Base-by-base conservation (phyloP, 2,113 vertebrate genomes). In the Anhinga anhinga region DNA sequence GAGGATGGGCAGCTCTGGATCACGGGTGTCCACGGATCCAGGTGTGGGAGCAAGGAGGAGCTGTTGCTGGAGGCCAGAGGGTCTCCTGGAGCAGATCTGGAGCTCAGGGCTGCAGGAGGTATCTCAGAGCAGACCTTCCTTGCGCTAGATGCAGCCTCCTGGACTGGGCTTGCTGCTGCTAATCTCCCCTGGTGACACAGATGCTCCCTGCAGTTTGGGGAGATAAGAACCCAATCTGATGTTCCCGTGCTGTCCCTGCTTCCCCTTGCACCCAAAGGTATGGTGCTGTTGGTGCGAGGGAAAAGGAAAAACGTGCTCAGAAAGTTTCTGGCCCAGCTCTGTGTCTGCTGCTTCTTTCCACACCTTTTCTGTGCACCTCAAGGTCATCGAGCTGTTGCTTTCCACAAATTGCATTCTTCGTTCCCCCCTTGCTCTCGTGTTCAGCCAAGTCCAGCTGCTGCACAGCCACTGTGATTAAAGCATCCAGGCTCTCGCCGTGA, bases 231-330 rank as follows among this genome's bases (percentile, higher is more conserved):
- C 25, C 2, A 0, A 15, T 69, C 12, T 44, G 32, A 44, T 56
- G 18, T 77, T 40, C n/a, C 6, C 1, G 0, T 65, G 58, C 26
- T 30, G 10, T 63, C 50, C 62, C n/a, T 90, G 40, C 25, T 23
- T 72, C 44, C 22, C 22, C 15, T 29, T 63, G 40, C 49, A n/a
- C 27, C 13, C 17, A 16, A 50, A 66, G 29, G 5, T 82, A 19
- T 0, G 0, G 12, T 56, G 52, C 10, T 8, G 3, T 12, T 78
- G 12, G 36, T 59, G 63, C 0, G 0, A 55, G 32, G 42, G 47
- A 77, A 76, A 62, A 66, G 16, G 14, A 52, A 72, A 73, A 65
- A 13, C 2, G 9, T 82, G 62, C 9, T 53, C 52, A 23, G 27
- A 55, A 92, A 36, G 7, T 13, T 42, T 29, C 38, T 56, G 55